phyloP scores from a whole-genome alignment of 2,113 vertebrate species.

The Hiodon tergisus region DNA sequence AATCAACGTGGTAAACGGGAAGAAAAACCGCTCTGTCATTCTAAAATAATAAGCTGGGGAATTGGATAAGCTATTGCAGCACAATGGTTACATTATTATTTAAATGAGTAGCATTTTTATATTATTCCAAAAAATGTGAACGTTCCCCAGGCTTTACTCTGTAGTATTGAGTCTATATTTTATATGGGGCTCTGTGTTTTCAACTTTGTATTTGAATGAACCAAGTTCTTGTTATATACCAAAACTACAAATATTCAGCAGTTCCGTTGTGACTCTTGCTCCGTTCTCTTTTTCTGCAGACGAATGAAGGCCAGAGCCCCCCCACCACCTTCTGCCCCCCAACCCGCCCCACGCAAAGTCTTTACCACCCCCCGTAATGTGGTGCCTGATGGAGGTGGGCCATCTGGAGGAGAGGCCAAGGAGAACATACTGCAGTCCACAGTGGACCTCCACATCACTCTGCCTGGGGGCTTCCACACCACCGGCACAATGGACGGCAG shows the following conservation, averaged over 20 bases:
- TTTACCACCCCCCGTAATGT: slow-evolving; percentile 50
- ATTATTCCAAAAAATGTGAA: too few species aligned
- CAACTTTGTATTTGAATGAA: background rate
- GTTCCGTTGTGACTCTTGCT: background rate
- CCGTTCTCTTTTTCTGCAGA: slow-evolving; percentile 52
- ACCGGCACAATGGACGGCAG: slow-evolving; percentile 69
- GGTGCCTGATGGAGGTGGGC: slow-evolving; percentile 54
- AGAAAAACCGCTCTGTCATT: too few species aligned
- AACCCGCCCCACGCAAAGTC: slow-evolving; percentile 54
- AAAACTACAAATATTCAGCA: background rate
- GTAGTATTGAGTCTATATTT: too few species aligned
- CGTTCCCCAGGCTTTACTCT: too few species aligned
- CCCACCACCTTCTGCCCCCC: slow-evolving; percentile 68
- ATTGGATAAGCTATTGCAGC: too few species aligned
- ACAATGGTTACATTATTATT: too few species aligned
- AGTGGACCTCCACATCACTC: slow-evolving; percentile 65
- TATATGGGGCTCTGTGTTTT: too few species aligned
- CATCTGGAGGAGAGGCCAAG: slow-evolving; percentile 57
- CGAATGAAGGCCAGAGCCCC: slow-evolving; percentile 83
- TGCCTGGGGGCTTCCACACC: slow-evolving; percentile 70
- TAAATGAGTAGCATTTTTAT: too few species aligned
- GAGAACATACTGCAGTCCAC: slow-evolving; percentile 62
- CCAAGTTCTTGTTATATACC: background rate
- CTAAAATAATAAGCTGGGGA: too few species aligned
- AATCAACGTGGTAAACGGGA: too few species aligned